These are phyloP conservation scores for Liparis tanakae DNA, from an alignment of 2,797 vertebrate genomes.

Conservation along the genomic window DNA sequence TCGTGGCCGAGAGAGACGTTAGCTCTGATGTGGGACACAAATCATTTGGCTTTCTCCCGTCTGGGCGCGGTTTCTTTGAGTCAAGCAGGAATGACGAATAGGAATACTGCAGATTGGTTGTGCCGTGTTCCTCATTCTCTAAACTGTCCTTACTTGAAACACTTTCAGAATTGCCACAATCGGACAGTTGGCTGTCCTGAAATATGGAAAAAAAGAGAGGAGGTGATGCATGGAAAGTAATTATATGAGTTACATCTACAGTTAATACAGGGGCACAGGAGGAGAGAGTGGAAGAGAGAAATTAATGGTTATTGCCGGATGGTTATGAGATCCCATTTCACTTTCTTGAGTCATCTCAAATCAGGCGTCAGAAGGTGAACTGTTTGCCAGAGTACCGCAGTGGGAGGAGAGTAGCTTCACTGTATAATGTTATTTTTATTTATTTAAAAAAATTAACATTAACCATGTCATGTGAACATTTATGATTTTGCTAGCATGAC, in stretches of 20 bases:
- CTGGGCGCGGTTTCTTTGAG: conserved; percentile 60
- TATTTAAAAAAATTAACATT: background rate
- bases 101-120: conserved; percentile 54
- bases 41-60: conserved; percentile 55
- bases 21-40: conserved; percentile 56
- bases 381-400: background rate
- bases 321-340: background rate
- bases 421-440: conserved; percentile 1
- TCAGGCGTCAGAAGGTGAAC: background rate
- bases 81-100: conserved; percentile 61
- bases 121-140: conserved; percentile 81
- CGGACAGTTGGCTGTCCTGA: conserved; percentile 84
- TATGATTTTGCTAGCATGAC: background rate
- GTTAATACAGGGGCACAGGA: conserved; percentile 11
- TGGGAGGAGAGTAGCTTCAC: background rate
- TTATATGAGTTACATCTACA: conserved; percentile 11
- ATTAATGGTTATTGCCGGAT: background rate
- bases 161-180: conserved; percentile 84
- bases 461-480: background rate
- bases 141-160: conserved; percentile 91
- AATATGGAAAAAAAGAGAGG: conserved; percentile 38
- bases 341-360: background rate
- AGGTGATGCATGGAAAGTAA: conserved; percentile 18
- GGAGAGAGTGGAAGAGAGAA: background rate
- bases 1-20: conserved; percentile 64